Evolutionary conservation across 2,888 invertebrate species (phyloP).

Genomic region (Hetaerina titia): DNA sequence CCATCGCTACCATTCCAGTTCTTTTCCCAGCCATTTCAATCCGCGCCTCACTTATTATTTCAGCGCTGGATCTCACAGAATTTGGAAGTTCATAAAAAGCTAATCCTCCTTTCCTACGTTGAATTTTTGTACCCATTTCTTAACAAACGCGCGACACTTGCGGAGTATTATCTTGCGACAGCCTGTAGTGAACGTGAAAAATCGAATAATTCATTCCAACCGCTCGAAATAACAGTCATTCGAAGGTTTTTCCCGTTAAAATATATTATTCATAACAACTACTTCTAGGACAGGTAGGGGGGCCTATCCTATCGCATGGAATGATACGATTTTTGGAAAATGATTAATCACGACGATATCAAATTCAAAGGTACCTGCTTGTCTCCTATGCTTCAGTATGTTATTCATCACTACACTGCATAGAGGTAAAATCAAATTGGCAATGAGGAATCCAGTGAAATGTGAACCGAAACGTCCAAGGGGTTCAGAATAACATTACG

Average conservation of each 20-base stretch:
- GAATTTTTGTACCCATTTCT: constrained; percentile 36
- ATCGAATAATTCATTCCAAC: neutral
- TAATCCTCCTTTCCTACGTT: constrained; percentile 45
- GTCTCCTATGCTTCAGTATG: neutral
- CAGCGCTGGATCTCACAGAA: constrained; percentile 86
- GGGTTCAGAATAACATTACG: neutral
- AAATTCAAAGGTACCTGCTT: neutral
- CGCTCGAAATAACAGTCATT: no score
- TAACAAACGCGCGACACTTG: neutral
- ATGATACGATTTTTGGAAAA: no score
- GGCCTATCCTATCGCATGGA: no score
- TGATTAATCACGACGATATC: no score
- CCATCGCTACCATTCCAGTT: constrained; percentile 72
- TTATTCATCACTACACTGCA: neutral
- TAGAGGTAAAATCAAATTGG: neutral
- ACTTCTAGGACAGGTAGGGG: no score
- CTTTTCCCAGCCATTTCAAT: constrained; percentile 78
- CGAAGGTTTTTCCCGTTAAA: neutral
- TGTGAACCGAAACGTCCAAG: neutral
- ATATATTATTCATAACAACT: neutral
- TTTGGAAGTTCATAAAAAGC: constrained; percentile 81
- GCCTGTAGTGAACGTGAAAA: neutral
- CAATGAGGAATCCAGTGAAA: neutral
- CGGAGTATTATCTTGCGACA: neutral
- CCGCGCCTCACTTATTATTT: constrained; percentile 89